Base-by-base conservation (phyloP, 2,113 vertebrate genomes). In the Hippocampus abdominalis region DNA sequence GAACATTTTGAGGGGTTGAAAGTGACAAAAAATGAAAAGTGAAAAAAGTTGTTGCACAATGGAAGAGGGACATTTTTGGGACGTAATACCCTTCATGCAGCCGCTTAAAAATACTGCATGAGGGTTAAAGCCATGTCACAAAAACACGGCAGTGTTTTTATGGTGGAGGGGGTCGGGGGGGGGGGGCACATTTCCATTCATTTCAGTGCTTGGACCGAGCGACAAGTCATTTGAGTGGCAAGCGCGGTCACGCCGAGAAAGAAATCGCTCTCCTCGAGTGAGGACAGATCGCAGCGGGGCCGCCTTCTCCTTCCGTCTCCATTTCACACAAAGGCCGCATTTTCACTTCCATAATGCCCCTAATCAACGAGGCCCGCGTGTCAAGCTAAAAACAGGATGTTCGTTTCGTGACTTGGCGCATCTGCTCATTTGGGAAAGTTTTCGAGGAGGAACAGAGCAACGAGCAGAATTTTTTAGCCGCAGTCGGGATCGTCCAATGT, bases 361-460 rank as follows among this genome's bases (percentile, higher is more conserved):
- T 2, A 53, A 20, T 60, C 57, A 70, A 39, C 1, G 4, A 13
- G 10, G 46, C 40, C 32, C 9, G 42, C 40, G 29, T 32, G 68
- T 73, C 69, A 79, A 64, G 75, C 70, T 59, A 81, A 79, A 79
- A 83, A 83, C 67, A n/a, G 77, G 72, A 85, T 77, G 74, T 75
- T n/a, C 1, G 4, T 4, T 61, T 23, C 9, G 49, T 1, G 40
- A 18, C 29, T 0, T 20, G 27, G n/a, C n/a, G 8, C 60, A 18
- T 69, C 67, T 65, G 13, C 84, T 89, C 85, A 90, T 90, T 85
- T 87, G 88, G 87, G 85, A 89, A 89, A 83, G 77, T 90, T 90
- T 84, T 65, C 62, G 49, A 46, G 61, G 56, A 87, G 89, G 88
- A 89, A 89, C 80, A 76, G 68, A 20, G 76, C 40, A 69, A 13